Evolutionary conservation across 2,797 vertebrate species (phyloP), one percentile per base, ranked within the genome.

Genomic region (Halcyon leucocephala): DNA sequence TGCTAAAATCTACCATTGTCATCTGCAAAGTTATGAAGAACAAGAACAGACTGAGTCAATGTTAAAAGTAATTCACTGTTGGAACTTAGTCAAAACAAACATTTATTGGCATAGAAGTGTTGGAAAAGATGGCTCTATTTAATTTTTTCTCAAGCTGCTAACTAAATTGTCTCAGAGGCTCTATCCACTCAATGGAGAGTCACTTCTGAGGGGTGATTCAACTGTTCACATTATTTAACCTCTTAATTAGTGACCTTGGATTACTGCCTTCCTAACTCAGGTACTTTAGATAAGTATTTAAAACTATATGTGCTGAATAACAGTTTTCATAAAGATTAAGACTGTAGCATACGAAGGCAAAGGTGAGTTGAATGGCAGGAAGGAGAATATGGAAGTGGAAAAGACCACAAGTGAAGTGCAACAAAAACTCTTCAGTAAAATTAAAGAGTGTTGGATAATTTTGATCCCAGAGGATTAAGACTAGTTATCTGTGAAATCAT

Each of bases 31-130:
- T 67, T 90, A 42, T 61, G 31, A 70, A 79, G 72, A 82, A 62
- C 11, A 84, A 93, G 60, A 81, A 54, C 69, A 86, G 72, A 71
- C 29, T 90, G 79, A 90, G 54, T 86, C 84, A 93, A 91, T 26
- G 74, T 39, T 54, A 69, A 78, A 95, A 81, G 76, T 54, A 93
- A 90, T 81, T 93, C 49, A 55, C 0, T 78, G 19, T 81, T 88
- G 90, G 65, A 62, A 11, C 11, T 73, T 61, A 58, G 26, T 42
- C 90, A 95, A 85, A 94, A 31, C 26, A 94, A 88, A 49, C 14
- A 72, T 81, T 94, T 91, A 26, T 91, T 94, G 87, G 52, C 85
- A 65, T 58, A 55, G 54, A 73, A 69, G 10, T 42, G 4, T 20
- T 66, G 44, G 39, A 86, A 87, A 71, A 89, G 13, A 70, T 54